Percentiles rank a stretch among this genome's conserved stretches.
Evolutionary conservation across 2,113 vertebrate genomes (phyloP).

Genomic region (Cyprinodon variegatus): DNA sequence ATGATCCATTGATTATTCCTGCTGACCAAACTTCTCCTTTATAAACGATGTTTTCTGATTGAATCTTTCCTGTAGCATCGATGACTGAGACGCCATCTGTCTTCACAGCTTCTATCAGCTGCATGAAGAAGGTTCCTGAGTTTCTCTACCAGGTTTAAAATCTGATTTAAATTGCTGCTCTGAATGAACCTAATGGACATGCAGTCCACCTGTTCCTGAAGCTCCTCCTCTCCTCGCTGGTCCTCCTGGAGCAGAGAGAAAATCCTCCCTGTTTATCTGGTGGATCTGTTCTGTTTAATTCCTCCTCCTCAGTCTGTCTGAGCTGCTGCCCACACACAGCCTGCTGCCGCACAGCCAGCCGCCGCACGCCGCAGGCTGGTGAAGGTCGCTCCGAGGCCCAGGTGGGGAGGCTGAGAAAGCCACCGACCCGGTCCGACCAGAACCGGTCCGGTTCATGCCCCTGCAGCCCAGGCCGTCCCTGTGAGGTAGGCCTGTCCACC

Average conservation of each 20-base stretch:
- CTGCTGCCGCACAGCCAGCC: constrained; percentile 7
- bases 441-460: constrained; percentile 7
- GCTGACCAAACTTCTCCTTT: too few species aligned
- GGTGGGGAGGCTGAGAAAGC: constrained; percentile 22
- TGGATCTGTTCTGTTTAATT: constrained; percentile 7
- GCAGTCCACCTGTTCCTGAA: neutral
- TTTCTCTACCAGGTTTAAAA: too few species aligned
- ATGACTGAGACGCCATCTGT: too few species aligned
- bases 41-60: too few species aligned
- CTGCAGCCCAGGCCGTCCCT: neutral
- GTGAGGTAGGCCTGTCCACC: neutral
- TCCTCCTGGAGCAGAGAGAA: neutral
- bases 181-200: neutral
- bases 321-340: constrained; percentile 45
- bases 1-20: too few species aligned
- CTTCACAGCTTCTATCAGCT: too few species aligned
- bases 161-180: too few species aligned
- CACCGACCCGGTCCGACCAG: neutral
- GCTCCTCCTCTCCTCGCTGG: neutral
- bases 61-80: too few species aligned
- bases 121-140: too few species aligned
- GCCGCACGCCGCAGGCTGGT: neutral
- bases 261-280: constrained; percentile 25
- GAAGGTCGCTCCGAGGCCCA: constrained; percentile 37
- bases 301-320: constrained; percentile 15